Base-by-base conservation (phyloP, 92 coral and sea anemone genomes). In the Hydrozoanthus gracilis region DNA sequence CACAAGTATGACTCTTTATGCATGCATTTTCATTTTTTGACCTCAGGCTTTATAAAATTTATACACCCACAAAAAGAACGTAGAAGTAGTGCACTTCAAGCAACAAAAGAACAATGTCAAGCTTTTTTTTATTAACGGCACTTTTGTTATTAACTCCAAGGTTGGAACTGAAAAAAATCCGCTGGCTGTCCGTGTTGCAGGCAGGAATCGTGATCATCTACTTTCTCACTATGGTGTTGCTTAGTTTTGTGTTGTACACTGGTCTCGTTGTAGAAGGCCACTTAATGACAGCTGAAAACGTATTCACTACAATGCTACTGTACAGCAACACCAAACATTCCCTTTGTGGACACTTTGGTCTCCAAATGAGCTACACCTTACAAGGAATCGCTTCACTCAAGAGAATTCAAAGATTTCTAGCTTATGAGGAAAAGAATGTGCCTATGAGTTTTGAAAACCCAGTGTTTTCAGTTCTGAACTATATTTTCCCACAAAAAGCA, bases 341-440 rank as follows among this genome's bases (percentile, higher is more conserved):
- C 6, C 85, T 80, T 27, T 80, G 85, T 62, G 85, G 85, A 7
- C 85, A 80, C 62, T 80, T 80, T n/a, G 85, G 85, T 18, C 74
- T 80, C 6, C 85, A 80, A 49, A 80, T 80, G 48, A 80, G 72
- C n/a, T 80, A 80, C 55, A 48, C 74, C 9, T 51, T 80, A 12
- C 73, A 80, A 65, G 85, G 85, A 9, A 61, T 80, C 10, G 85
- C 85, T 10, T 80, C 85, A 5, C 74, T 80, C 16, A 65, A 80
- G 12, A 80, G 85, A 66, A 80, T 80, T 11, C 85, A 80, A 49
- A 51, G 58, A 8, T 80, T 80, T 11, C 73, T 80, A n/a, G 58
- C 60, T 66, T 80, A 65, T 66, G 85, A 80, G 66, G 85, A 66
- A 62, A 80, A 65, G 51, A 13, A 65, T 20, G 18, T 47, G 51